Evolutionary conservation across 1,140 invertebrate species (phyloP).

Genomic region (Dryas iulia): DNA sequence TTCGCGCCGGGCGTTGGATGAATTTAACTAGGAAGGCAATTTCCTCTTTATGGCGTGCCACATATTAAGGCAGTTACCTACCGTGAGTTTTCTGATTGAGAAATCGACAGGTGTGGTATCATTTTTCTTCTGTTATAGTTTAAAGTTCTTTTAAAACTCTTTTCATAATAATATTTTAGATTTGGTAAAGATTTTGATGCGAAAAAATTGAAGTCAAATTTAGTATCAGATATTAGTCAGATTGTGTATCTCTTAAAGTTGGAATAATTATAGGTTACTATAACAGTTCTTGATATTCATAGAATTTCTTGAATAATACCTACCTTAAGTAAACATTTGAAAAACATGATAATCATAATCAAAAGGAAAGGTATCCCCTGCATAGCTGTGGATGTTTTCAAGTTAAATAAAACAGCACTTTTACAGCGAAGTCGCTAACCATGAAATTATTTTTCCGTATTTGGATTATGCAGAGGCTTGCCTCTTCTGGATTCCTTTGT

Average conservation of each 20-base stretch:
- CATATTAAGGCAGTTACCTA: conserved; percentile 45
- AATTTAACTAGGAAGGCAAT: conserved; percentile 75
- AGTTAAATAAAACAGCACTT: neutral
- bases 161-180: too few relatives aligned
- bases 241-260: neutral
- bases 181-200: neutral
- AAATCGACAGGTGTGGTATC: neutral
- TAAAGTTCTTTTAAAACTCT: too few relatives aligned
- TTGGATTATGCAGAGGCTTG: neutral
- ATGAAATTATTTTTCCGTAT: neutral
- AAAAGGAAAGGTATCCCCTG: neutral
- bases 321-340: too few relatives aligned
- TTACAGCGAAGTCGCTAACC: neutral
- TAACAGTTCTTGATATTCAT: neutral
- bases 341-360: neutral
- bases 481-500: neutral
- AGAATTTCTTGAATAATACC: too few relatives aligned
- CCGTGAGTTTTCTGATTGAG: conserved; percentile 38
- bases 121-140: neutral
- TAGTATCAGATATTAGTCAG: too few relatives aligned
- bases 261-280: neutral
- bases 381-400: neutral
- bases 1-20: conserved; percentile 40
- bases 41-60: conserved; percentile 68
- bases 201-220: too few relatives aligned